A percentile compares a stretch with the other conserved stretches of the same genome.
These are phyloP conservation scores for Microcaecilia unicolor DNA, from an alignment of 2,797 vertebrate genomes.

Conservation along the genomic window DNA sequence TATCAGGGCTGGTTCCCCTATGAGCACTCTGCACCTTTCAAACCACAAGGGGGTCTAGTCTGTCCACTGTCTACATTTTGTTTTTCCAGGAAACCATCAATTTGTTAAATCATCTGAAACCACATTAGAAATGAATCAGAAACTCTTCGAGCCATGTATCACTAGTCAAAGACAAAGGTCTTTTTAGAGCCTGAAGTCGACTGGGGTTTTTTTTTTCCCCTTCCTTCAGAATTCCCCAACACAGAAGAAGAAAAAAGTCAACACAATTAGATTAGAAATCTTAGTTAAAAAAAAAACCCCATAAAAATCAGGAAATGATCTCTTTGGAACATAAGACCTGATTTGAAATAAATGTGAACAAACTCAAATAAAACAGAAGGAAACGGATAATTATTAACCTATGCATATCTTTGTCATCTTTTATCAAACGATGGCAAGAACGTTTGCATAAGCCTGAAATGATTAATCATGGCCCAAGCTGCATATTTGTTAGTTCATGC, in stretches of 20 bases:
- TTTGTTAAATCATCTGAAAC: slow-evolving; percentile 69
- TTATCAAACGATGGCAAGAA: slow-evolving; percentile 44
- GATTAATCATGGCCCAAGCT: slow-evolving; percentile 27
- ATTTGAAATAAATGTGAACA: slow-evolving; percentile 14
- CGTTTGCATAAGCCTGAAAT: slow-evolving; percentile 44
- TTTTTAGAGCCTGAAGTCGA: slow-evolving; percentile 24
- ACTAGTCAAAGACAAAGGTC: slow-evolving; percentile 42
- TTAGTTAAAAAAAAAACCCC: neutral
- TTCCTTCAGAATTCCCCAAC: neutral
- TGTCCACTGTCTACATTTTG: slow-evolving; percentile 49
- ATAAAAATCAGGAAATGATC: slow-evolving; percentile 27
- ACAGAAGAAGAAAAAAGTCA: slow-evolving; percentile 20
- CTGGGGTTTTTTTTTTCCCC: slow-evolving; percentile 2
- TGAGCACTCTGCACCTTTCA: slow-evolving; percentile 40
- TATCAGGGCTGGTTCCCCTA: slow-evolving; percentile 49
- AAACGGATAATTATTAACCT: slow-evolving; percentile 28
- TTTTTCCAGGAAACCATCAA: slow-evolving; percentile 58
- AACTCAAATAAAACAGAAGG: slow-evolving; percentile 5
- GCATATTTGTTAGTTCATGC: no score
- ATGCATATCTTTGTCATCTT: slow-evolving; percentile 39
- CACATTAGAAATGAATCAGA: slow-evolving; percentile 54
- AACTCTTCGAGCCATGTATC: slow-evolving; percentile 33
- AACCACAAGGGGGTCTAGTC: slow-evolving; percentile 53
- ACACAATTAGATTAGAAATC: slow-evolving; percentile 21
- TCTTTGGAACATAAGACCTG: slow-evolving; percentile 29